Evolutionary conservation across 2,113 vertebrate genomes (phyloP), one percentile per base, ranked within the genome.

Genomic region (Bos indicus): DNA sequence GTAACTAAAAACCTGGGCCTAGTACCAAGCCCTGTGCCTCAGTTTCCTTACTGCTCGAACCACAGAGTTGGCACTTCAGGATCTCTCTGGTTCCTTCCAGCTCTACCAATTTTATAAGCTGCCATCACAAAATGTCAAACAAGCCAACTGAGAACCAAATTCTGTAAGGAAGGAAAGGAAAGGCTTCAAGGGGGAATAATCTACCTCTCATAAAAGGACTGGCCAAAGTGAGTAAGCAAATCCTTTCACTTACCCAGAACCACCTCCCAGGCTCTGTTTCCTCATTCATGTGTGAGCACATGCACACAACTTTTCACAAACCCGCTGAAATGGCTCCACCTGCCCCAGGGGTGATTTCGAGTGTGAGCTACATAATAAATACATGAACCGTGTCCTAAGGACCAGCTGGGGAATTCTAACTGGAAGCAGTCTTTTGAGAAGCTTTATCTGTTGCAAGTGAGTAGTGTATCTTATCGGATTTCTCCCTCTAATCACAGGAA

Each of bases 301-400:
- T n/a, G 74, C 95, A 90, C 88, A 94, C 21, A 92, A 97, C 94
- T 97, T 94, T 94, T 92, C 78, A 93, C 86, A 96, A 93, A 95
- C 93, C 64, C 7, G 0, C 88, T 57, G 26, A 26, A 94, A 81
- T n/a, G 59, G 71, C 57, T 95, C 84, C 16, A 40, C 33, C 67
- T 52, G 88, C 86, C 94, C 97, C 93, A 86, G 33, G 95, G 80
- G 48, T 36, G 51, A 96, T 36, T 95, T 80, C 0, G 8, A 97
- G 84, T 95, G 96, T 96, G 95, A 96, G 78, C 59, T 30, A 97
- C 91, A 96, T 98, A 94, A 96, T 96, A 97, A 97, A 88, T 52
- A 93, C 74, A 57, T 1, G 87, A 85, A 71, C 43, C 2, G 2
- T 9, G n/a, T 71, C 62, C 93, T 59, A 54, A 71, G 91, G 86